Base-by-base conservation (phyloP, 2,797 vertebrate genomes). In the Poecilia gillii region DNA sequence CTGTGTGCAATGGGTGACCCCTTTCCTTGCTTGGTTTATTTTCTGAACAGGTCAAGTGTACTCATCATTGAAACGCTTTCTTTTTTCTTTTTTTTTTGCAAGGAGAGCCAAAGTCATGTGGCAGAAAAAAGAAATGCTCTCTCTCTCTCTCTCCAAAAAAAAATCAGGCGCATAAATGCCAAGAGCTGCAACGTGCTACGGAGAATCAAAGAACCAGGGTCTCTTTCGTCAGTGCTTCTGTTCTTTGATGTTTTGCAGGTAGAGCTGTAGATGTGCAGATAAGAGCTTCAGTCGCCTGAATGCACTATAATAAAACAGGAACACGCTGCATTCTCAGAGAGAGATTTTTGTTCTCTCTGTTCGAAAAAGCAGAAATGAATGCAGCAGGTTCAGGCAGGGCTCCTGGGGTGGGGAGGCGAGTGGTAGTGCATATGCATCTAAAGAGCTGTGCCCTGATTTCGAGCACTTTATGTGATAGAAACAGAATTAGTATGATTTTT, bases 231-330 rank as follows among this genome's bases (percentile, higher is more conserved):
- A 47, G 78, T 74, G 59, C 79, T 78, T 72, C 12, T 51, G 74
- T 66, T 75, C 91, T 93, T 92, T 92, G 88, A 93, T 89, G 89
- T 72, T 71, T 82, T 81, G 89, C 87, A 88, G 86, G 79, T 88
- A 82, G 85, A 85, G 76, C 79, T 84, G 74, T 75, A 84, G 88
- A 85, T 49, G 41, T 80, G 72, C 78, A 75, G 85, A 86, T 85
- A 84, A 81, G 41, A 49, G 43, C 72, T 28, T 59, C 57, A 31
- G 77, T 28, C 78, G 73, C 75, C 74, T 33, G 53, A 76, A 77
- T 28, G n/a, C 76, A 82, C 46, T 71, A 5, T 28, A 82, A 76
- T 72, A 72, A 47, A 72, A 73, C 23, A 45, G 76, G 82, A 77
- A 77, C 79, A 71, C 75, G 47, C 66, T 46, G 53, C 78, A 78